Percentiles rank a stretch among this genome's conserved stretches.
Evolutionary conservation across 2,797 vertebrate genomes (phyloP).

Genomic region (Cirrhinus molitorella): DNA sequence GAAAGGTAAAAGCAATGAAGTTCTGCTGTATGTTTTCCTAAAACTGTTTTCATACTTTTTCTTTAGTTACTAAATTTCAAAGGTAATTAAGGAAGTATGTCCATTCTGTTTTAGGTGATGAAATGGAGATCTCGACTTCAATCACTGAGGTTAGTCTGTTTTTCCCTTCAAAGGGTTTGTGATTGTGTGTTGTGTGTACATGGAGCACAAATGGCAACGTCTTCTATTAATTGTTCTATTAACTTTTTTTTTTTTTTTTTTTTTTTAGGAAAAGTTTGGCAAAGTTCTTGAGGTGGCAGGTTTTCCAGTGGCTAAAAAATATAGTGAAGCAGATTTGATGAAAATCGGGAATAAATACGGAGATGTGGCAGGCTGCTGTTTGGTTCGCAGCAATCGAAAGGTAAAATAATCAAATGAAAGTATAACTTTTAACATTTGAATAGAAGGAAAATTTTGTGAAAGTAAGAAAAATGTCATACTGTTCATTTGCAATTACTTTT

Average conservation of each 20-base stretch:
- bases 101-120: conserved; percentile 37
- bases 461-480: background rate
- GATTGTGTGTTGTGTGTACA: background rate
- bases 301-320: conserved; percentile 47
- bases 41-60: background rate
- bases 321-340: conserved; percentile 60
- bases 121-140: background rate
- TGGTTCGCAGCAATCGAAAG: conserved; percentile 54
- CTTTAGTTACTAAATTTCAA: background rate
- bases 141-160: conserved; percentile 37
- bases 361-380: conserved; percentile 59
- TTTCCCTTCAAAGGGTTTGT: background rate
- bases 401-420: conserved; percentile 44
- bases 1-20: conserved; percentile 44
- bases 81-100: background rate
- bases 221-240: background rate
- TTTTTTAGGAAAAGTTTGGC: conserved; percentile 18
- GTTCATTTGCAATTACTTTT: background rate
- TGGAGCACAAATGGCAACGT: background rate
- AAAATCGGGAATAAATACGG: conserved; percentile 62
- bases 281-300: conserved; percentile 38
- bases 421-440: background rate
- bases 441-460: background rate
- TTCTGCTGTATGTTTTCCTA: background rate
- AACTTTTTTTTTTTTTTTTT: background rate